These are phyloP conservation scores for Anser cygnoides DNA, from an alignment of 2,113 vertebrate genomes.

Conservation along the genomic window DNA sequence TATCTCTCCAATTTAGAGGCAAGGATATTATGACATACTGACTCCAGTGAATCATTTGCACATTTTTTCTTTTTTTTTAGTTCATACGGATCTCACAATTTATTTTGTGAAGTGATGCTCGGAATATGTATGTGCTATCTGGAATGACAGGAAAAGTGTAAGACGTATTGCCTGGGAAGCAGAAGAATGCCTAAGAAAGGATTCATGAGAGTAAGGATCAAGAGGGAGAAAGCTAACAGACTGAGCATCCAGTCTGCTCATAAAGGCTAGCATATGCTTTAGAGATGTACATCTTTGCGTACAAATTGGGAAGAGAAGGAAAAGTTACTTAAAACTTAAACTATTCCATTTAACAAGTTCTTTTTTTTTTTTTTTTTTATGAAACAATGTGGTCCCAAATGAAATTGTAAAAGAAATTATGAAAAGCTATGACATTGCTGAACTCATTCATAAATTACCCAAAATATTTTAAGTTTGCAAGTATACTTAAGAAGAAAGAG, in stretches of 20 bases:
- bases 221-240: background rate
- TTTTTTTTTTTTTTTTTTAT: background rate
- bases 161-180: background rate
- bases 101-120: background rate
- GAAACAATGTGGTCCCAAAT: background rate
- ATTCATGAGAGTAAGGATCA: background rate
- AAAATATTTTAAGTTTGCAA: background rate
- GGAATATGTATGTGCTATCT: background rate
- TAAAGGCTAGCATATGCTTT: background rate
- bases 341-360: background rate
- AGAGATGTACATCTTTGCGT: background rate
- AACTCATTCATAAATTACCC: background rate
- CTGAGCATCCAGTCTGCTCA: background rate
- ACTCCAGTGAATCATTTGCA: background rate
- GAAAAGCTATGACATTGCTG: background rate
- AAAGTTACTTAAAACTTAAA: background rate
- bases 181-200: background rate
- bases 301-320: background rate
- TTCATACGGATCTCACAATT: background rate
- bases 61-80: background rate
- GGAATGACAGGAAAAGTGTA: background rate
- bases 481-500: background rate
- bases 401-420: background rate
- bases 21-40: too few relatives aligned
- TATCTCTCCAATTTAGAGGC: too few relatives aligned